A percentile compares a stretch with the other conserved stretches of the same genome.
Evolutionary conservation across 2,888 invertebrate species (phyloP).

Genomic region (Eupithecia insigniata): DNA sequence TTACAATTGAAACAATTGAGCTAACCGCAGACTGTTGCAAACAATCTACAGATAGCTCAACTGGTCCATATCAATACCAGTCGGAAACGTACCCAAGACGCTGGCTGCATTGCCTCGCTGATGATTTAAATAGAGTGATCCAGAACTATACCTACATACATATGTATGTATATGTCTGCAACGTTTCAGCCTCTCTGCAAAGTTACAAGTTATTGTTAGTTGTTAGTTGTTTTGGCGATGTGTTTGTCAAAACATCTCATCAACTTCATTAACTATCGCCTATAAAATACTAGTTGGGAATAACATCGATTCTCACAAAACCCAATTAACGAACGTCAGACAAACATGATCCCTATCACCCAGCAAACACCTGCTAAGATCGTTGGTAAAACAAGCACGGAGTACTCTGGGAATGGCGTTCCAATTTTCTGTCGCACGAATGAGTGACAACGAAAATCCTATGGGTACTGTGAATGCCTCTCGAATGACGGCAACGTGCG

Average conservation of each 20-base stretch:
- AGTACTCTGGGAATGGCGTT: slow-evolving; percentile 46
- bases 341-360: slow-evolving; percentile 29
- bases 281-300: neutral
- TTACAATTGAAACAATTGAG: too few relatives aligned
- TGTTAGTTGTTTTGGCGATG: neutral
- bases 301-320: neutral
- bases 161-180: neutral
- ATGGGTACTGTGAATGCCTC: slow-evolving; percentile 46
- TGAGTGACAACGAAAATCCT: slow-evolving; percentile 54
- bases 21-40: too few relatives aligned
- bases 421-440: slow-evolving; percentile 49
- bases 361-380: slow-evolving; percentile 40
- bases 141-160: too few relatives aligned
- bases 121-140: too few relatives aligned
- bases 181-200: neutral
- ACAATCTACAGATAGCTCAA: too few relatives aligned
- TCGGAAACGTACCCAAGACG: too few relatives aligned
- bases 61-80: too few relatives aligned
- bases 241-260: neutral
- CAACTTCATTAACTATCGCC: neutral
- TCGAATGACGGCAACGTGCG: slow-evolving; percentile 47
- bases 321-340: slow-evolving; percentile 8
- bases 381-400: slow-evolving; percentile 45
- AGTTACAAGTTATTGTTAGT: too few relatives aligned
- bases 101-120: too few relatives aligned